Base-by-base conservation (phyloP, 2,797 vertebrate genomes). In the Pseudochirops cupreus region DNA sequence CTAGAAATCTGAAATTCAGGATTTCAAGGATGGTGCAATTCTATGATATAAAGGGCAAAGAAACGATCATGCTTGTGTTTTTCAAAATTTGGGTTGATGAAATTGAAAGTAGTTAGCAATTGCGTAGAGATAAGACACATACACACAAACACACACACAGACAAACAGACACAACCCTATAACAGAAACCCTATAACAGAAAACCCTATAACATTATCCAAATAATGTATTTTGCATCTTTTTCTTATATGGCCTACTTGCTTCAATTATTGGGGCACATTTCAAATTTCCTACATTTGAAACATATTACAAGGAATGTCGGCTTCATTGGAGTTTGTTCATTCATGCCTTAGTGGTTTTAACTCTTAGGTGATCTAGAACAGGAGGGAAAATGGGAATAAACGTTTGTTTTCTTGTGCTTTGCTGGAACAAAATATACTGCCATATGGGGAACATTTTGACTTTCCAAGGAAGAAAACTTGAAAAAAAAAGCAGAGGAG, bases 221-320 rank as follows among this genome's bases (percentile, higher is more conserved):
- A 91, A 31, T n/a, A 95, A 95, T 28, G 52, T 12, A 46, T 82
- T 82, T 82, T 82, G 39, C 21, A 57, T 39, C 26, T 28, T 1
- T 92, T 97, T 94, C 39, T 62, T 56, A 95, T 13, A 26, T 56
- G 92, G 29, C 21, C 91, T 92, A n/a, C 50, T 93, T 96, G 5
- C 95, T 33, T 90, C 92, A 97, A 91, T 21, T 5, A 56, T 62
- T 52, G 21, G 31, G 53, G 94, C 89, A 33, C 56, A 62, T 95
- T 90, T 74, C 62, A 93, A 16, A 12, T 94, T 95, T 95, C 46
- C 92, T 94, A 92, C 31, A 57, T 5, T 95, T 54, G 5, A 56
- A 18, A 46, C 74, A 46, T 82, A 26, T 46, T 46, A 13, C 67
- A 74, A 24, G 67, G 5, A 74, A 74, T 39, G 14, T 39, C 13